Conservation (phyloP, 2,797 vertebrate genomes). For the Borostomias antarcticus region DNA sequence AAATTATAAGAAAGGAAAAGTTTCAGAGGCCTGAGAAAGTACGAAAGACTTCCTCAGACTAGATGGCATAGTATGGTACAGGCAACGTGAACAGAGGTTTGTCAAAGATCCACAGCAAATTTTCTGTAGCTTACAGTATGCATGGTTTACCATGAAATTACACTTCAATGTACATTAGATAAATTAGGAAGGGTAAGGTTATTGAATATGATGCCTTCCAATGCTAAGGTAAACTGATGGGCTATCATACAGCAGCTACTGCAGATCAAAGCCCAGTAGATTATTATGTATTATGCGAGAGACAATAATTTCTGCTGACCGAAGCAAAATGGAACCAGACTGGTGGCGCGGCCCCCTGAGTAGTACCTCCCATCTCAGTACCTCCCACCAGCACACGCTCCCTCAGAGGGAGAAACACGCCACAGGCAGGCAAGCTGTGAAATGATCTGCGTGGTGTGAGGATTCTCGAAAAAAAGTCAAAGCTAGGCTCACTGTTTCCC, state of each 20-base stretch:
- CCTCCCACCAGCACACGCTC: constrained; percentile 10
- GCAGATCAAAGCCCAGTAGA: constrained; percentile 34
- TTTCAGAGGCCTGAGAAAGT: constrained; percentile 23
- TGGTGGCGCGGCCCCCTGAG: constrained; percentile 9
- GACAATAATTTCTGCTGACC: constrained; percentile 36
- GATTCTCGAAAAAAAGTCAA: constrained; percentile 39
- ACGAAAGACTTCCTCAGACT: too few relatives aligned
- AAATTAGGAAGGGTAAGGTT: neutral
- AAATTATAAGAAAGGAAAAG: constrained; percentile 39
- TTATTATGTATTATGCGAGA: constrained; percentile 26
- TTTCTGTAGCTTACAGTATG: neutral
- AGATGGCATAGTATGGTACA: neutral
- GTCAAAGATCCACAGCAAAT: neutral
- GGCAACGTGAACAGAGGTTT: neutral
- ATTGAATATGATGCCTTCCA: neutral
- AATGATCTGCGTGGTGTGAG: constrained; percentile 25
- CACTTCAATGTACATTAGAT: neutral
- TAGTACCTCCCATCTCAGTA: neutral
- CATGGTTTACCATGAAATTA: neutral
- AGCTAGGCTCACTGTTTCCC: constrained; percentile 1
- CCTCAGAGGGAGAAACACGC: constrained; percentile 31
- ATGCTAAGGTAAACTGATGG: neutral
- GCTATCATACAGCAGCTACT: neutral
- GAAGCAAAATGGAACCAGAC: constrained; percentile 33
- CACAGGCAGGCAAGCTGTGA: constrained; percentile 36